Percentiles rank a stretch among this genome's conserved stretches.
phyloP scores from a whole-genome alignment of 2,888 invertebrate genomes.

The Lymantria monacha region DNA sequence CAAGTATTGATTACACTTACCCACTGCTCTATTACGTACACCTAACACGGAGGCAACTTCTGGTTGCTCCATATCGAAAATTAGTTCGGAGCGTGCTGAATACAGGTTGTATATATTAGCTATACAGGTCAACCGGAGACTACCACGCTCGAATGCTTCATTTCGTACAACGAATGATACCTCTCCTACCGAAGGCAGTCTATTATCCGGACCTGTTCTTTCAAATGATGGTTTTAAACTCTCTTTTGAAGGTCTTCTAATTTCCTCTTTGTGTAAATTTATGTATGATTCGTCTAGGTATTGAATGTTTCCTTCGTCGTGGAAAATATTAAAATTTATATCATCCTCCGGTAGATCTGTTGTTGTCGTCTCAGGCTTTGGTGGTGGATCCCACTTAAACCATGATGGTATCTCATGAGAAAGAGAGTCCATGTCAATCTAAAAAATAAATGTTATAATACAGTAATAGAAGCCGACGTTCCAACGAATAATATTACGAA shows the following conservation, averaged over 20 bases:
- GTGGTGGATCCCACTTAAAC: constrained; percentile 76
- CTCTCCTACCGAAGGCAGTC: constrained; percentile 67
- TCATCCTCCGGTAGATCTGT: constrained; percentile 69
- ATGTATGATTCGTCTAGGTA: constrained; percentile 75
- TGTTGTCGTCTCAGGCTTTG: constrained; percentile 68
- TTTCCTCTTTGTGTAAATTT: constrained; percentile 73
- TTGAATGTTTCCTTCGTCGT: constrained; percentile 71
- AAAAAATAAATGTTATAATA: constrained; percentile 26
- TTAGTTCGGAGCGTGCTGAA: constrained; percentile 82
- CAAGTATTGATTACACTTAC: constrained; percentile 53
- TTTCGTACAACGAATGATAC: constrained; percentile 84
- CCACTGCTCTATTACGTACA: constrained; percentile 84
- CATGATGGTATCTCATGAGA: constrained; percentile 65
- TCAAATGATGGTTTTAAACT: constrained; percentile 59
- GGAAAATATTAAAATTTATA: constrained; percentile 66
- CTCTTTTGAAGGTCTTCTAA: constrained; percentile 68
- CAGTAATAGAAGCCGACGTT: not conserved
- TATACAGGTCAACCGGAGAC: constrained; percentile 85
- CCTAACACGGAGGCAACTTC: constrained; percentile 88
- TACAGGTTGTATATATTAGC: constrained; percentile 87
- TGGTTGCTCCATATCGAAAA: constrained; percentile 88
- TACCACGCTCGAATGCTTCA: constrained; percentile 85
- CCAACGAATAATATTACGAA: constrained; percentile 5
- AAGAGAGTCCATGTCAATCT: constrained; percentile 73
- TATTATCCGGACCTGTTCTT: constrained; percentile 67